Conservation (phyloP, 2,113 vertebrate genomes). For the Myotis yumanensis region DNA sequence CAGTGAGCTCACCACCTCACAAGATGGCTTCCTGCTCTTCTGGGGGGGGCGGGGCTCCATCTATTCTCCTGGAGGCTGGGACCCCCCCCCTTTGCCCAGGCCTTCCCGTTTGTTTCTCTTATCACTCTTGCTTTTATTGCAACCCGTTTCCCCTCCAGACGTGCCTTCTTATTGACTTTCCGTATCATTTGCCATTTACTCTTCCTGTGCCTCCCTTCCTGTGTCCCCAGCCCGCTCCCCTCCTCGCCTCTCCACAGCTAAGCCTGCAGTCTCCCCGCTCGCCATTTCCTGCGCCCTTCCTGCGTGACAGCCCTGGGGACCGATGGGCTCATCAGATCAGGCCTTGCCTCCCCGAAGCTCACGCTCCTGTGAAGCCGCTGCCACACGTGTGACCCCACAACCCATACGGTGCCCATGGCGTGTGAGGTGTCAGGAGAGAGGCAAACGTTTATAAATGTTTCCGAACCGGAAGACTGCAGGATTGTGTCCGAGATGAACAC, state of each 20-base stretch:
- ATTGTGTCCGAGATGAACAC: accelerated
- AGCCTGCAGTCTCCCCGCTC: background rate
- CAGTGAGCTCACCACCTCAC: background rate
- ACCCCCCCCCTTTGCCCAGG: background rate
- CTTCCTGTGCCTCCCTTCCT: background rate
- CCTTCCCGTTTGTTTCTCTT: background rate
- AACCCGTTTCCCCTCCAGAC: background rate
- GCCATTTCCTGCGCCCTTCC: background rate
- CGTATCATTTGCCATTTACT: background rate
- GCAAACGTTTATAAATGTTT: background rate
- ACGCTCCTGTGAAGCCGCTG: accelerated
- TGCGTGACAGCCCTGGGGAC: background rate
- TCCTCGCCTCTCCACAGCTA: accelerated
- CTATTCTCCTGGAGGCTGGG: background rate
- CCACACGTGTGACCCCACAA: accelerated
- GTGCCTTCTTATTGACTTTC: background rate
- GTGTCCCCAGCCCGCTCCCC: background rate
- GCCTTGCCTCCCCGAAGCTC: background rate
- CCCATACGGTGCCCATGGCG: accelerated
- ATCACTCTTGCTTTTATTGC: background rate
- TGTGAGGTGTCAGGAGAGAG: no score
- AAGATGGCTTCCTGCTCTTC: background rate
- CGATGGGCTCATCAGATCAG: background rate
- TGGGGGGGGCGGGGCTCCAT: background rate
- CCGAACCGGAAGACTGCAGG: background rate